Percentiles rank a stretch among this genome's conserved stretches.
Evolutionary conservation across 2,113 vertebrate genomes (phyloP).

Genomic region (Chamaea fasciata): DNA sequence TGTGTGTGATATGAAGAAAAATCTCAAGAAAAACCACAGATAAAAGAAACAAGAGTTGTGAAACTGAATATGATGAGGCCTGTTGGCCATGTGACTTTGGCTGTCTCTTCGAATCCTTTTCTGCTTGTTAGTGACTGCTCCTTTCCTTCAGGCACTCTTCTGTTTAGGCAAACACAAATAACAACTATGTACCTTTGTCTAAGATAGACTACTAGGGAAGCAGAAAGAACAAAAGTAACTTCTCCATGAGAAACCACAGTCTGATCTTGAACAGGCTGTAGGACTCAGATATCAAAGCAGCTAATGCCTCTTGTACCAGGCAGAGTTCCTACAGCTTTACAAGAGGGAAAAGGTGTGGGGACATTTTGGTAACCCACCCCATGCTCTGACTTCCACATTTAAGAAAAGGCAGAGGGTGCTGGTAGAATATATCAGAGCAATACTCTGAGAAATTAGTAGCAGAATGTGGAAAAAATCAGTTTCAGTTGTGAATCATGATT

Average conservation of each 20-base stretch:
- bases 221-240: neutral
- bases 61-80: neutral
- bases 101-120: neutral
- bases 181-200: neutral
- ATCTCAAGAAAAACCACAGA: neutral
- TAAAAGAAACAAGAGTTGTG: neutral
- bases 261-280: neutral
- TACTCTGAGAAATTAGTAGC: neutral
- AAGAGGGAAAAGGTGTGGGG: neutral
- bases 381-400: neutral
- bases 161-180: neutral
- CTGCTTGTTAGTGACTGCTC: neutral
- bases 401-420: neutral
- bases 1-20: neutral
- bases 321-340: neutral
- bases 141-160: neutral
- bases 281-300: neutral
- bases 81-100: rapidly evolving
- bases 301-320: neutral
- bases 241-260: neutral
- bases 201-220: neutral
- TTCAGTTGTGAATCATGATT: neutral
- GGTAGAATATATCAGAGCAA: neutral
- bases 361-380: neutral
- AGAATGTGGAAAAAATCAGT: neutral